phyloP scores from a whole-genome alignment of 2,113 vertebrate genomes.

The Leucoraja erinaceus region DNA sequence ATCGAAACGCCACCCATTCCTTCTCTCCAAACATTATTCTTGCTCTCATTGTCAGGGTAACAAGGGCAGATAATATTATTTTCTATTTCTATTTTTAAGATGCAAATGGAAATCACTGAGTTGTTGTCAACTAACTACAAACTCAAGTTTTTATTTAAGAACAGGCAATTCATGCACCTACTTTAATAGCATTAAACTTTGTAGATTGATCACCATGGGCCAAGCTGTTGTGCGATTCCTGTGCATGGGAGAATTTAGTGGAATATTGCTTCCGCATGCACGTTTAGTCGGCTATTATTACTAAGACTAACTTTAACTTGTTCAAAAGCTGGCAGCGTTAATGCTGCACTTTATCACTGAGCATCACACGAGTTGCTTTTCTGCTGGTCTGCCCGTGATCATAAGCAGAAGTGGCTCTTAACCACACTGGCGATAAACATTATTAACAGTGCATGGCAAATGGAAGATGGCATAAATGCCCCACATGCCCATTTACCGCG shows the following conservation, averaged over 20 bases:
- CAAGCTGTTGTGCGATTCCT: background rate
- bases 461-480: constrained; percentile 21
- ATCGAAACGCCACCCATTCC: too few relatives aligned
- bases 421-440: constrained; percentile 3
- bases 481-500: constrained; percentile 37
- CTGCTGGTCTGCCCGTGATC: background rate
- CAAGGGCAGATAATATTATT: background rate
- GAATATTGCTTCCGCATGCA: constrained; percentile 1
- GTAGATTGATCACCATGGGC: background rate
- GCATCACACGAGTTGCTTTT: background rate
- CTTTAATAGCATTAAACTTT: background rate
- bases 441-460: background rate
- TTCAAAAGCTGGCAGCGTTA: background rate
- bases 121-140: background rate
- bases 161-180: background rate
- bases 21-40: background rate
- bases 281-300: background rate
- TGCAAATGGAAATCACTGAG: background rate
- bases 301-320: constrained; percentile 13
- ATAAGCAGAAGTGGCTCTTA: background rate
- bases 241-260: background rate
- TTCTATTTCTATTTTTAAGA: background rate
- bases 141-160: background rate
- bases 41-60: background rate
- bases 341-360: constrained; percentile 30